These are phyloP conservation scores for Apostichopus californicus DNA, from an alignment of 35 echinoderm and acorn worm species.

Conservation along the genomic window DNA sequence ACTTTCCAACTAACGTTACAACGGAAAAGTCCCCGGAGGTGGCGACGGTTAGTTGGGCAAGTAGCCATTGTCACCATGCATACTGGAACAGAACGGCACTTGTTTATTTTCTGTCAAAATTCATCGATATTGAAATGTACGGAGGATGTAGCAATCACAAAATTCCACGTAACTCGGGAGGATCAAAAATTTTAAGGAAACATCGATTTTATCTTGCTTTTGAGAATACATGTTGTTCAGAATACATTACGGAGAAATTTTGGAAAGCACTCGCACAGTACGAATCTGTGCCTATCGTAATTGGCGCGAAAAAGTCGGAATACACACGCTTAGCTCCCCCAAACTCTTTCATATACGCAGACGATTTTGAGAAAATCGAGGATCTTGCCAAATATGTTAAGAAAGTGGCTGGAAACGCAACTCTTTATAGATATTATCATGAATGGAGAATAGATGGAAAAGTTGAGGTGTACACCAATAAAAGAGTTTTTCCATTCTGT, in stretches of 20 bases:
- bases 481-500: not conserved
- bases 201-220: constrained; percentile 70
- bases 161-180: not conserved
- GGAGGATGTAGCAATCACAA: constrained; percentile 41
- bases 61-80: constrained; percentile 34
- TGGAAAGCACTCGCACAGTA: constrained; percentile 40
- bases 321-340: constrained; percentile 63
- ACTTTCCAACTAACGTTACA: too few relatives aligned
- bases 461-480: not conserved
- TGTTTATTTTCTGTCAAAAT: constrained; percentile 31
- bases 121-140: constrained; percentile 40
- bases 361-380: constrained; percentile 43
- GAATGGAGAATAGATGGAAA: constrained; percentile 32
- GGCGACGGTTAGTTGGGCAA: constrained; percentile 30
- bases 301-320: constrained; percentile 44
- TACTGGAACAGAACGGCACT: constrained; percentile 50
- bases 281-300: constrained; percentile 56
- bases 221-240: constrained; percentile 59
- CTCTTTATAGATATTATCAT: constrained; percentile 57
- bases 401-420: constrained; percentile 27
- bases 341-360: constrained; percentile 67
- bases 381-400: constrained; percentile 43
- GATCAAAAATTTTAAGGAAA: constrained; percentile 16
- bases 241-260: constrained; percentile 68
- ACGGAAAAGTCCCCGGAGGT: not conserved